phyloP scores from a whole-genome alignment of 2,797 vertebrate species.

The Rallus crepitans region DNA sequence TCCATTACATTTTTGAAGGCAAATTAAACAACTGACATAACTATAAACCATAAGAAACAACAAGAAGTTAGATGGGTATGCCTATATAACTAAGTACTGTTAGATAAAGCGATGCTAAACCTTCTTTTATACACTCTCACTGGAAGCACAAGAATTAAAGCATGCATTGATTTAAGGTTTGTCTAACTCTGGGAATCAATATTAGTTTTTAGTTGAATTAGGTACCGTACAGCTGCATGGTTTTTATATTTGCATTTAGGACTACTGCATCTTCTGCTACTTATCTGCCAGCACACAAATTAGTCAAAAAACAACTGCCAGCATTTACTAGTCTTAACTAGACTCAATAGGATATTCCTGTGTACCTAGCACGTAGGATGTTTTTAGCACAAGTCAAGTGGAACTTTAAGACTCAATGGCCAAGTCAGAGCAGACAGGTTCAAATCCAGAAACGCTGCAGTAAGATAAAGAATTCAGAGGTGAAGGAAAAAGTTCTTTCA shows the following conservation, averaged over 20 bases:
- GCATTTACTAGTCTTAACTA: neutral
- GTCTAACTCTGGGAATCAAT: neutral
- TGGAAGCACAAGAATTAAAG: neutral
- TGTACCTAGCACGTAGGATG: neutral
- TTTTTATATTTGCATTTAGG: neutral
- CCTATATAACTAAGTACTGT: neutral
- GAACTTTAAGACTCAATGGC: conserved; percentile 16
- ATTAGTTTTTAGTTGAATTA: conserved; percentile 6
- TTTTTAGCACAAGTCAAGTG: conserved; percentile 28
- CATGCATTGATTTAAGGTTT: neutral
- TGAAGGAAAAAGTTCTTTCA: neutral
- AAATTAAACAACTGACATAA: neutral
- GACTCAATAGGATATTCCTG: neutral
- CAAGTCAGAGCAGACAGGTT: conserved; percentile 5
- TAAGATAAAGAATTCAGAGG: conserved; percentile 18
- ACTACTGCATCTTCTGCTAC: neutral
- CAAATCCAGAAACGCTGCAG: conserved; percentile 18
- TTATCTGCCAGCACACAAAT: neutral
- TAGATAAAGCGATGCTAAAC: neutral
- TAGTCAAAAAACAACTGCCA: neutral
- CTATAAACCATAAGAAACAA: neutral
- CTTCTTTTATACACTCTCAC: neutral
- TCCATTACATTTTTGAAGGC: neutral
- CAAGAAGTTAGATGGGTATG: neutral
- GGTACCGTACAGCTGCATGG: neutral